Evolutionary conservation across 1,140 invertebrate species (phyloP).

Genomic region (Caenorhabditis tropicalis): DNA sequence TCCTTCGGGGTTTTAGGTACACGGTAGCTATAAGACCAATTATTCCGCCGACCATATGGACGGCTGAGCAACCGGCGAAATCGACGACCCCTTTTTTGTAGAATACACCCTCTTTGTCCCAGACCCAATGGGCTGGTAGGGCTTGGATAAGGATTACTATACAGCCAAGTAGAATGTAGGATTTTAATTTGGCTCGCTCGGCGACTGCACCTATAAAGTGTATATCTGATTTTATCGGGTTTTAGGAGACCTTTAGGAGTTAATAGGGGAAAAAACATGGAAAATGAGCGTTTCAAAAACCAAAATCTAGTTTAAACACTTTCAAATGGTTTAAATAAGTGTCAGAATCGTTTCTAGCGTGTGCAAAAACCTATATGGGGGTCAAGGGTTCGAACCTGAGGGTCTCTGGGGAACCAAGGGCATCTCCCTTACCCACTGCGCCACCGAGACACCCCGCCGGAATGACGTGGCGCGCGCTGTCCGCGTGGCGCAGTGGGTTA

Average conservation of each 20-base stretch:
- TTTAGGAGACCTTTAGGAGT: neutral
- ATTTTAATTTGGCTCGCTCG: slow-evolving; percentile 82
- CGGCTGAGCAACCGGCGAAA: slow-evolving; percentile 86
- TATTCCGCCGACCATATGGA: slow-evolving; percentile 84
- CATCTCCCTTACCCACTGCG: no score
- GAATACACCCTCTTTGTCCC: slow-evolving; percentile 85
- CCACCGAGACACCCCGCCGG: no score
- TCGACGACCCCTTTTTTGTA: slow-evolving; percentile 83
- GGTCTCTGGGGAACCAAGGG: no score
- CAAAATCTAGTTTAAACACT: no score
- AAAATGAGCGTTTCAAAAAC: no score
- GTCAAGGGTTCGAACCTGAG: no score
- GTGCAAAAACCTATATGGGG: no score
- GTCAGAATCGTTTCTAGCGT: no score
- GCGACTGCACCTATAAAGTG: slow-evolving; percentile 72
- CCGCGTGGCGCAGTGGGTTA: no score
- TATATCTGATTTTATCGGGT: neutral
- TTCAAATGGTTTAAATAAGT: no score
- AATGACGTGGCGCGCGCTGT: no score
- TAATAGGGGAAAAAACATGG: neutral
- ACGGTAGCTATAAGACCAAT: slow-evolving; percentile 84
- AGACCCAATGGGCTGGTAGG: slow-evolving; percentile 88
- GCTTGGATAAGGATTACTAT: slow-evolving; percentile 89
- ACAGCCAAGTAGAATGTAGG: slow-evolving; percentile 87
- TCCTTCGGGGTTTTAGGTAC: slow-evolving; percentile 85